Conservation (phyloP, 2,888 invertebrate species). For the Phasia obesa region DNA sequence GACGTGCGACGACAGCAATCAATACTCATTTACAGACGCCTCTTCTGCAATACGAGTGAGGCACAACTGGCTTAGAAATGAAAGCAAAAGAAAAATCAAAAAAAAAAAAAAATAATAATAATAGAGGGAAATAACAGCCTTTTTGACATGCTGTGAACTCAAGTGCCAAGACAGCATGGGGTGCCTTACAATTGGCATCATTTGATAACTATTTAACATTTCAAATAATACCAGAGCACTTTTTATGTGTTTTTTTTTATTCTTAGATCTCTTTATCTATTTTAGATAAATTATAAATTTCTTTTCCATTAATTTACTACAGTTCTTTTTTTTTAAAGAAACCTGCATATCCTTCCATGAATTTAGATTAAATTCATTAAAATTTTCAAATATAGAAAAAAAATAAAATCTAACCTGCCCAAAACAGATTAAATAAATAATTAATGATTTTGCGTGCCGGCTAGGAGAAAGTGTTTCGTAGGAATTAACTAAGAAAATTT, state of each 20-base stretch:
- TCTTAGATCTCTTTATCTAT: conserved; percentile 22
- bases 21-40: conserved; percentile 67
- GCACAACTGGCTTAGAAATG: conserved; percentile 35
- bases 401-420: background rate
- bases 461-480: conserved; percentile 43
- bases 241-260: conserved; percentile 3
- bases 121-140: conserved; percentile 3
- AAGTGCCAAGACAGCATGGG: conserved; percentile 67
- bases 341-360: conserved; percentile 45
- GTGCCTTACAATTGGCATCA: conserved; percentile 62
- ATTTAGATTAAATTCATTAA: conserved; percentile 58
- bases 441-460: conserved; percentile 57
- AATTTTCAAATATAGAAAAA: background rate
- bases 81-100: conserved; percentile 37
- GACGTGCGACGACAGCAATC: conserved; percentile 64
- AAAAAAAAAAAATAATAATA: background rate
- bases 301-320: conserved; percentile 25
- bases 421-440: conserved; percentile 47
- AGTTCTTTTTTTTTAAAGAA: conserved; percentile 1
- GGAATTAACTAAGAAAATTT: conserved; percentile 6
- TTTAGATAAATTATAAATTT: conserved; percentile 59
- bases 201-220: conserved; percentile 67
- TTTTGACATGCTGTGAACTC: conserved; percentile 64
- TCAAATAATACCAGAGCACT: conserved; percentile 1
- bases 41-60: conserved; percentile 19